These are phyloP conservation scores for Caranx ignobilis DNA, from an alignment of 2,113 vertebrate genomes.

Conservation along the genomic window DNA sequence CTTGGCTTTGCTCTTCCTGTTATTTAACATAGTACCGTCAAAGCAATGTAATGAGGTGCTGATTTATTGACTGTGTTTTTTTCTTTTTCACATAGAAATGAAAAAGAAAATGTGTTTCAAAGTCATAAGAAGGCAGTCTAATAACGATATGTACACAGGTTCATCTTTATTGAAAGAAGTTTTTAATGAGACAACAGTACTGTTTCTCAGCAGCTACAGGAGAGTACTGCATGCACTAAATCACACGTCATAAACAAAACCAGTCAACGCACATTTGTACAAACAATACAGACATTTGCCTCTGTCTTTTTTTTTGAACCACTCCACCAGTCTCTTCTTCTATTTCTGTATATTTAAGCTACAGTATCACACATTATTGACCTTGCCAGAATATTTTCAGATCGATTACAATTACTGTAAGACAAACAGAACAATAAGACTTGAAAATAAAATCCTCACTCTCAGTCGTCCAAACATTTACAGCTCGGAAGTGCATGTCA, in stretches of 20 bases:
- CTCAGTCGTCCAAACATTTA: slow-evolving; percentile 33
- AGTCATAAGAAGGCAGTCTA: slow-evolving; percentile 2
- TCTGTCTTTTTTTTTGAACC: slow-evolving; percentile 35
- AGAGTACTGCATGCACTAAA: slow-evolving; percentile 83
- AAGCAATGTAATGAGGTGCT: too few species aligned
- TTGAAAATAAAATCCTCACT: not conserved
- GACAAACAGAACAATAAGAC: slow-evolving; percentile 44
- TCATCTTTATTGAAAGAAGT: slow-evolving; percentile 81
- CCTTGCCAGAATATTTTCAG: slow-evolving; percentile 31
- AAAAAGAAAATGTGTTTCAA: not conserved
- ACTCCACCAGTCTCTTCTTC: slow-evolving; percentile 22
- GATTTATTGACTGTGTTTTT: not conserved
- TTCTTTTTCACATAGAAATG: not conserved
- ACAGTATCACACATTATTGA: slow-evolving; percentile 43
- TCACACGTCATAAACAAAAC: slow-evolving; percentile 73
- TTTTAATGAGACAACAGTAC: slow-evolving; percentile 59
- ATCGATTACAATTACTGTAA: slow-evolving; percentile 40
- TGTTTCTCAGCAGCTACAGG: slow-evolving; percentile 78
- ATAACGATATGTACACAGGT: slow-evolving; percentile 58
- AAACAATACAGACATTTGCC: slow-evolving; percentile 65
- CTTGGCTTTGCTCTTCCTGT: not conserved
- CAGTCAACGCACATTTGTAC: slow-evolving; percentile 63
- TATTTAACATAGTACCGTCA: too few species aligned
- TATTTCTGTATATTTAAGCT: slow-evolving; percentile 57
- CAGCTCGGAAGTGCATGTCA: slow-evolving; percentile 32